phyloP scores from a whole-genome alignment of 2,888 invertebrate genomes.

The Oxycera nigricornis region DNA sequence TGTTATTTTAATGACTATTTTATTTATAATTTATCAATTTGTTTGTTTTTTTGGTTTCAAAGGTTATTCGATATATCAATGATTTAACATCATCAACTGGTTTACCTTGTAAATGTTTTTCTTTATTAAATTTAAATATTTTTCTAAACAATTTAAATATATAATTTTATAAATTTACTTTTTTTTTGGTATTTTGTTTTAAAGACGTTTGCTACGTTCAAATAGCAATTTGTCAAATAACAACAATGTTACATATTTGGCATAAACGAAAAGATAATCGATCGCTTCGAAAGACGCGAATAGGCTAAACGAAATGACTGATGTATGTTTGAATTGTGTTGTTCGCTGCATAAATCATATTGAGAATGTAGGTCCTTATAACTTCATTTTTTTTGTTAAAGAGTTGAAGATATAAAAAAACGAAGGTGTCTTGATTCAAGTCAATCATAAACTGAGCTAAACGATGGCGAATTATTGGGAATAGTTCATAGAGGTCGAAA shows the following conservation, averaged over 20 bases:
- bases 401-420: too few relatives aligned
- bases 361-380: too few relatives aligned
- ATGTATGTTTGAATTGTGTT: background rate
- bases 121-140: slow-evolving; percentile 40
- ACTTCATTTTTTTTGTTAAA: too few relatives aligned
- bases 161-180: slow-evolving; percentile 41
- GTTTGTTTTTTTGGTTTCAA: slow-evolving; percentile 38
- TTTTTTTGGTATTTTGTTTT: slow-evolving; percentile 41
- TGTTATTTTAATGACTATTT: slow-evolving; percentile 5
- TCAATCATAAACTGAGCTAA: too few relatives aligned
- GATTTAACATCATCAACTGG: background rate
- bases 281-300: background rate
- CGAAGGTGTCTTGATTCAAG: too few relatives aligned
- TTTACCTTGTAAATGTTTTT: slow-evolving; percentile 25
- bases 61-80: slow-evolving; percentile 36
- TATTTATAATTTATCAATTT: slow-evolving; percentile 15
- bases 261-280: slow-evolving; percentile 37
- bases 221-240: slow-evolving; percentile 43
- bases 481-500: too few relatives aligned
- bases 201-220: slow-evolving; percentile 40
- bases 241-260: slow-evolving; percentile 44
- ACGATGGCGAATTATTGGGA: too few relatives aligned
- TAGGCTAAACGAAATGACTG: background rate
- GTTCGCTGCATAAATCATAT: too few relatives aligned
- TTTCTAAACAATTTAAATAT: slow-evolving; percentile 43